phyloP scores from a whole-genome alignment of 2,888 invertebrate genomes.

The Thereva nobilitata region DNA sequence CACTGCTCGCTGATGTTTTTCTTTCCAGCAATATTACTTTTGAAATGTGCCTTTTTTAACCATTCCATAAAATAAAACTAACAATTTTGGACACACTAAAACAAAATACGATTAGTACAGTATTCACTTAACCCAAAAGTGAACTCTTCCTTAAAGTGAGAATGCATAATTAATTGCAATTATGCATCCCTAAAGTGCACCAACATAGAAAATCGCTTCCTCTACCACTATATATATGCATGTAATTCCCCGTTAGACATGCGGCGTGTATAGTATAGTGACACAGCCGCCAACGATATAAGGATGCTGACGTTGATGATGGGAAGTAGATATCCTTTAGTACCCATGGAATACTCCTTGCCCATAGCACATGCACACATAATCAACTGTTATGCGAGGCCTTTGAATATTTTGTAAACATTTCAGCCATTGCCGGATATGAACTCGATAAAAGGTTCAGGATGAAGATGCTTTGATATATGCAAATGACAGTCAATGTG shows the following conservation, averaged over 20 bases:
- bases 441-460: constrained; percentile 33
- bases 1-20: too few species aligned
- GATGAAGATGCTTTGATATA: constrained; percentile 19
- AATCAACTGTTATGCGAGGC: constrained; percentile 35
- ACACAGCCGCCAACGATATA: not conserved
- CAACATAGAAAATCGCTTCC: constrained; percentile 1
- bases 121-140: constrained; percentile 56
- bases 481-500: constrained; percentile 11
- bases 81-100: constrained; percentile 17
- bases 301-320: not conserved
- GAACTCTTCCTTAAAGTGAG: constrained; percentile 47
- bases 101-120: constrained; percentile 53
- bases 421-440: constrained; percentile 33
- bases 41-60: too few species aligned
- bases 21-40: too few species aligned
- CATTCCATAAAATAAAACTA: too few species aligned
- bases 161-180: constrained; percentile 60
- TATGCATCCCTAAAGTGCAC: constrained; percentile 46
- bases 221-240: not conserved
- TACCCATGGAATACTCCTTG: constrained; percentile 4
- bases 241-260: not conserved
- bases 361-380: constrained; percentile 27
- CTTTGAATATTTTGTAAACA: constrained; percentile 38
- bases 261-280: not conserved
- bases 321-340: constrained; percentile 4